phyloP scores from a whole-genome alignment of 2,888 invertebrate species.

The Fabriciana adippe region DNA sequence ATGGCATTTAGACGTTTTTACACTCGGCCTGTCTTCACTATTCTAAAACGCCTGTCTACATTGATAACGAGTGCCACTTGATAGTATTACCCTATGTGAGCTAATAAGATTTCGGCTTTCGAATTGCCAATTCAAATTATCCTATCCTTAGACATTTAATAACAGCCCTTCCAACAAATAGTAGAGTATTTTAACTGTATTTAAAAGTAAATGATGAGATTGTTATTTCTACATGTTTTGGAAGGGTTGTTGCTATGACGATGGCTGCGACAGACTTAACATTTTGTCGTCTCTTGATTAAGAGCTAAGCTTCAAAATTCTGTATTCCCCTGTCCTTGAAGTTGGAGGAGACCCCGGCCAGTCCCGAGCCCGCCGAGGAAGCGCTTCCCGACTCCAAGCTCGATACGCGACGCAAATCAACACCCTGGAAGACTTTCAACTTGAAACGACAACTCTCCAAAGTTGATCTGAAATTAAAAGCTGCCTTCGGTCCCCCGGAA shows the following conservation, averaged over 20 bases:
- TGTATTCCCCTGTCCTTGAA: conserved; percentile 65
- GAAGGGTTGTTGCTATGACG: conserved; percentile 27
- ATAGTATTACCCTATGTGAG: background rate
- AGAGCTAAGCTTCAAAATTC: conserved; percentile 57
- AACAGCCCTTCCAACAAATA: conserved; percentile 22
- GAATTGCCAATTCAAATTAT: conserved; percentile 1
- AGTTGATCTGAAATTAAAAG: conserved; percentile 89
- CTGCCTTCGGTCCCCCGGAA: conserved; percentile 80
- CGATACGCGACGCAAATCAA: conserved; percentile 84
- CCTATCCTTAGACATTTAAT: background rate
- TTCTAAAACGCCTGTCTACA: conserved; percentile 47
- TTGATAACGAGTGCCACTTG: conserved; percentile 30
- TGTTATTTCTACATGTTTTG: background rate
- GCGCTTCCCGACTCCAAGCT: conserved; percentile 55
- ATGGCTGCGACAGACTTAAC: conserved; percentile 20
- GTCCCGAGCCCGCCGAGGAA: conserved; percentile 54
- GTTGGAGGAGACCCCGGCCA: conserved; percentile 62
- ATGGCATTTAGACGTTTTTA: conserved; percentile 70
- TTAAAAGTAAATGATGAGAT: background rate
- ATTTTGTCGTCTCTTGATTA: conserved; percentile 32
- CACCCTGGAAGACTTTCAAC: conserved; percentile 90
- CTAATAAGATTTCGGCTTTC: conserved; percentile 4
- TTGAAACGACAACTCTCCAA: conserved; percentile 91
- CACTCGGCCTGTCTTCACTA: conserved; percentile 60
- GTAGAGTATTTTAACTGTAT: background rate